Base-by-base conservation (phyloP, 2,113 vertebrate genomes). In the Petrocephalus microphthalmus region DNA sequence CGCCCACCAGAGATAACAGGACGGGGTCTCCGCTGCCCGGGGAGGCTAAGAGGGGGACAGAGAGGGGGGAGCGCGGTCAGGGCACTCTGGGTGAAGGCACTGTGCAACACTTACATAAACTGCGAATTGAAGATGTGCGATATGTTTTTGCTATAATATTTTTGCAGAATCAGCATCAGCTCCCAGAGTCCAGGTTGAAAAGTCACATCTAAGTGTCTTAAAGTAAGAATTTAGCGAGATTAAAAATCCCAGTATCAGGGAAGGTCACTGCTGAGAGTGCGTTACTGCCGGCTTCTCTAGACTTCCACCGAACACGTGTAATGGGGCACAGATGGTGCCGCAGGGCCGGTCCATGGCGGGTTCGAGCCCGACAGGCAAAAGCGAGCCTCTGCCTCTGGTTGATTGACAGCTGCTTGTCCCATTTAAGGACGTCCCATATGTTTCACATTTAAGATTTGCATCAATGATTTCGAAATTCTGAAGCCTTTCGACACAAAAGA, bases 271-370 rank as follows among this genome's bases (percentile, higher is more conserved):
- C 25, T 17, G 19, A 81, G 42, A 45, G 8, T 47, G 11, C 57
- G 90, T 87, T 88, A 51, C 45, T 89, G 88, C 82, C 92, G 91
- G 89, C 90, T 92, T 90, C 92, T 93, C 88, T 86, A 90, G 88
- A 94, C 92, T 92, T 94, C 91, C 94, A 92, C 94, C 93, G 93
- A 87, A 89, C 91, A 92, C 92, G 86, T 89, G 86, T 84, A 81
- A 88, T 82, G 90, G 89, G 87, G 81, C 89, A 94, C 94, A 94
- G 93, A 95, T 94, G 94, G 93, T 89, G 86, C 84, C 89, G 84
- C 89, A 91, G 84, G 87, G 29, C 86, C 42, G 85, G 85, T 84
- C 74, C 82, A 64, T 67, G 85, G 85, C 91, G 91, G 89, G 87
- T 60, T 81, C 56, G 90, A 88, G 87, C 88, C 86, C 82, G 57